These are phyloP conservation scores for Rutpela maculata DNA, from an alignment of 2,888 invertebrate genomes.

Conservation along the genomic window DNA sequence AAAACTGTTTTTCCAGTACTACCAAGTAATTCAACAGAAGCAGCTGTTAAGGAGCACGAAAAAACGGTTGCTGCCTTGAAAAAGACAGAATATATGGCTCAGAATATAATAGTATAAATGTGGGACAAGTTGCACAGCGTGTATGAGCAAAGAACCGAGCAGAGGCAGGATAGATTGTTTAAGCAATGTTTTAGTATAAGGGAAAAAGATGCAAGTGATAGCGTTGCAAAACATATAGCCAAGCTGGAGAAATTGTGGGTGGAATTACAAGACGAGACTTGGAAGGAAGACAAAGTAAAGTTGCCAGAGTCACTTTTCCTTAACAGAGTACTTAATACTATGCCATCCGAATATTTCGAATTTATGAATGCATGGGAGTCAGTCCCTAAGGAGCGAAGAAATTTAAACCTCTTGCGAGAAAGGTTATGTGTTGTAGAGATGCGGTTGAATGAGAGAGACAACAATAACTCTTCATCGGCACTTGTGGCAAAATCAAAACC, in stretches of 20 bases:
- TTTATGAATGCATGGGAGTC: background rate
- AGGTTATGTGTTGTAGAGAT: no score
- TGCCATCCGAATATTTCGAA: constrained; percentile 27
- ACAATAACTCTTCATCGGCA: no score
- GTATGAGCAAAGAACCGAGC: constrained; percentile 38
- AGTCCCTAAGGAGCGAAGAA: no score
- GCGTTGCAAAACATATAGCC: constrained; percentile 22
- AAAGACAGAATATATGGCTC: constrained; percentile 16
- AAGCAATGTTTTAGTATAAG: constrained; percentile 10
- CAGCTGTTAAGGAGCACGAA: background rate
- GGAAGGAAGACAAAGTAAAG: no score
- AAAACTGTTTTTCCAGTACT: background rate
- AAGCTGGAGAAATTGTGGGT: no score
- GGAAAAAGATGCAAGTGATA: constrained; percentile 21
- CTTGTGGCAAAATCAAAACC: no score
- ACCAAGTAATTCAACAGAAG: background rate
- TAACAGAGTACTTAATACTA: constrained; percentile 23
- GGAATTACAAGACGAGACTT: constrained; percentile 10
- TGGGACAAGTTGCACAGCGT: constrained; percentile 39
- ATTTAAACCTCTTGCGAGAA: no score
- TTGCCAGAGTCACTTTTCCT: constrained; percentile 13
- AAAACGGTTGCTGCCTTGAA: no score
- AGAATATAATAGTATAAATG: constrained; percentile 31
- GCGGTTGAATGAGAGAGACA: no score
- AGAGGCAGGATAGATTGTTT: no score